Base-by-base conservation (phyloP, 2,113 vertebrate genomes). In the Pelobates fuscus region DNA sequence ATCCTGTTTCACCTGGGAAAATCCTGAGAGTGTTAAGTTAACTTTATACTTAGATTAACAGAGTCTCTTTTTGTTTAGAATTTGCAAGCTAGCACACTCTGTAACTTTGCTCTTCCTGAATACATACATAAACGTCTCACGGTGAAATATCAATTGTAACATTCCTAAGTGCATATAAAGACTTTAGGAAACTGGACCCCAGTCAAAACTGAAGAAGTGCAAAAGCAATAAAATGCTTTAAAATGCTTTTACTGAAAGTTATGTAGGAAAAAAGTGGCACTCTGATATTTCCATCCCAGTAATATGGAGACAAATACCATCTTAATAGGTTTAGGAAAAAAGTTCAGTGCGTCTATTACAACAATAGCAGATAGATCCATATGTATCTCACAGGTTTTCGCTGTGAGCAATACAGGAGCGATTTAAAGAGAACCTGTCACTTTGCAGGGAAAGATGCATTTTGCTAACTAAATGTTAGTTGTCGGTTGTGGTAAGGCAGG, bases 1-100 rank as follows among this genome's bases (percentile, higher is more conserved):
- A 74, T 74, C 71, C 71, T 74, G 71, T 74, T 74, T 74, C 62
- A 74, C 71, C 71, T 74, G 71, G 71, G 71, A 74, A 74, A 74
- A 74, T 74, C 62, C 62, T 74, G 49, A 29, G 71, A 74, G 71
- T 74, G 71, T 74, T 74, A 74, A 66, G 37, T 57, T 61, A 74
- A 74, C 49, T 57, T 46, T 65, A 49, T 57, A 66, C 71, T 58
- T 12, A 49, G 71, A 74, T 74, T 74, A 74, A 66, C 71, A 74
- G 52, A 66, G 37, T 21, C n/a, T 21, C 64, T 20, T 58, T 66
- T 74, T 75, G 63, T 65, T 74, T 74, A 66, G 57, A 27, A 44
- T 66, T 44, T 58, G 11, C 62, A 24, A 21, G 41, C 41, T 55
- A 64, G 46, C 70, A 26, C 62, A 66, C 71, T 58, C 25, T 74